Evolutionary conservation across 2,797 vertebrate genomes (phyloP), one percentile per base, ranked within the genome.

Genomic region (Sebastes kiyomatsui): DNA sequence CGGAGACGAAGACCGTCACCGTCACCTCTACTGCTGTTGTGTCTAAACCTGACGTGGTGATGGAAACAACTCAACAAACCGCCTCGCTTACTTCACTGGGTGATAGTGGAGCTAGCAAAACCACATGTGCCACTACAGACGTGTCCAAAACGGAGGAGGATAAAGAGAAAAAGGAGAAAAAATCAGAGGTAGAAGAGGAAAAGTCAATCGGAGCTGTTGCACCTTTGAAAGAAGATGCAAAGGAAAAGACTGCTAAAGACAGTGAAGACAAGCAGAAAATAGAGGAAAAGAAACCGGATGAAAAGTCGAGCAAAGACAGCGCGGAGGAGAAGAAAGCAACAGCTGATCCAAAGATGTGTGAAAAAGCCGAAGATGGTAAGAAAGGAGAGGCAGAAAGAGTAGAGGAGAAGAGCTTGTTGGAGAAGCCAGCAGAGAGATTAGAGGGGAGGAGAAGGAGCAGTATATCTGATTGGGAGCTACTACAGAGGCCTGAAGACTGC

Each of bases 401-500:
- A 6, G 86, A 92, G n/a, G 76, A 85, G 16, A 88, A 84, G 72
- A 86, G 70, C 16, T 55, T 87, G 27, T 72, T 90, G 56, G 91
- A 88, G 2, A 87, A 71, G 35, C 84, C 82, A 9, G 61, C 84
- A 59, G 92, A 90, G 72, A 90, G 90, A 28, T 84, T 93, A 66
- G 92, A 87, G 16, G 32, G 75, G 5, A 93, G 92, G 84, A 93
- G 87, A 90, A 93, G 81, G 86, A 97, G 91, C 69, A 93, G 90
- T 92, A 96, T 90, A 85, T 95, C 87, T 69, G 89, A 92, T 56
- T 95, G 92, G 94, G 95, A 95, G 79, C 82, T 94, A 7, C 79
- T 94, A n/a, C 94, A 95, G 70, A 94, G 84, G 77, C 93, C 93
- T 14, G 93, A 92, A 2, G 88, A 91, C 62, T 93, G 72, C 83